Conservation (phyloP, 2,888 invertebrate species). For the Caradrina kadenii region DNA sequence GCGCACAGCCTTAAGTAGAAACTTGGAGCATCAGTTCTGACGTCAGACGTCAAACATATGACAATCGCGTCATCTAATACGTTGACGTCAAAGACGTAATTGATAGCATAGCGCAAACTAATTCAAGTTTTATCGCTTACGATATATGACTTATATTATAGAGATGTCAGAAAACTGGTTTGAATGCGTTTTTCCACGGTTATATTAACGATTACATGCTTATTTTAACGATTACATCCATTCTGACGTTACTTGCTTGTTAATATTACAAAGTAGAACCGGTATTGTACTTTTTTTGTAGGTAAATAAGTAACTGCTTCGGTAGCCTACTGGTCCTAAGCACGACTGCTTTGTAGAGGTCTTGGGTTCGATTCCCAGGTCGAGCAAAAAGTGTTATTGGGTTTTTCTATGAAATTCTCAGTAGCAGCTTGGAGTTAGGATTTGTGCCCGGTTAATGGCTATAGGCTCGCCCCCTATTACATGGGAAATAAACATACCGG, state of each 20-base stretch:
- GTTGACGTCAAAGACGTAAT: conserved; percentile 16
- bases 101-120: conserved; percentile 18
- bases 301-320: no score
- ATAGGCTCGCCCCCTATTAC: no score
- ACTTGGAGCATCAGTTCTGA: neutral
- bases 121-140: conserved; percentile 32
- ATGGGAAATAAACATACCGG: no score
- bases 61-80: conserved; percentile 20
- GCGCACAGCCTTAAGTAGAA: no score
- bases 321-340: no score
- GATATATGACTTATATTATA: conserved; percentile 4
- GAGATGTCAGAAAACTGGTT: conserved; percentile 4
- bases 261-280: neutral
- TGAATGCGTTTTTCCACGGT: conserved; percentile 5
- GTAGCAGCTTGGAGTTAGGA: no score
- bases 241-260: neutral
- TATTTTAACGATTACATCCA: conserved; percentile 6
- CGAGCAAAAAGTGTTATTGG: no score
- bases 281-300: neutral
- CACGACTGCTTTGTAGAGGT: no score
- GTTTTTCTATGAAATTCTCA: no score
- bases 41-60: conserved; percentile 2
- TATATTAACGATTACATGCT: conserved; percentile 5
- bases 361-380: no score
- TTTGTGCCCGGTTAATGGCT: no score